A percentile compares a stretch with the other conserved stretches of the same genome.
phyloP scores from a whole-genome alignment of 2,888 invertebrate species.

The Ashinkailepas kermadecensis region DNA sequence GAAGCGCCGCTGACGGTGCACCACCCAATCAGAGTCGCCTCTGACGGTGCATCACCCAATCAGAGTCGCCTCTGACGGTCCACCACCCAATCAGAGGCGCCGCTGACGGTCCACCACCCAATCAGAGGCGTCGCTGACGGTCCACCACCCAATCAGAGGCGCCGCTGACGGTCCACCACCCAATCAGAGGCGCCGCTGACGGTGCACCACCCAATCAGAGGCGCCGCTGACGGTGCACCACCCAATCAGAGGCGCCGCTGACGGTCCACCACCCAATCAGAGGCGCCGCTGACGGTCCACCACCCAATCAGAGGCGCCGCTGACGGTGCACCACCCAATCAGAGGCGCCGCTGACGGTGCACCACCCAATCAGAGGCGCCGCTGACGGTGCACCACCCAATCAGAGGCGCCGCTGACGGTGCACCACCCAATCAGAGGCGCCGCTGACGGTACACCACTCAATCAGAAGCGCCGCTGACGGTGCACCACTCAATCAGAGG shows the following conservation, averaged over 20 bases:
- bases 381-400: neutral
- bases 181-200: neutral
- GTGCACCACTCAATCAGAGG: no score
- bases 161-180: no score
- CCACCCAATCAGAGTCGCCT: neutral
- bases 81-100: no score
- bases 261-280: no score
- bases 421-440: slow-evolving; percentile 16
- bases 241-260: slow-evolving; percentile 18
- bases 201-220: neutral
- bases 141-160: neutral
- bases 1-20: neutral
- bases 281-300: no score
- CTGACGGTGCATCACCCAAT: neutral
- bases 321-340: neutral
- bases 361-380: neutral
- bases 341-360: no score
- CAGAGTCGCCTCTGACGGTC: neutral
- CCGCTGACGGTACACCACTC: no score
- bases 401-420: neutral
- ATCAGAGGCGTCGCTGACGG: no score
- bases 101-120: no score
- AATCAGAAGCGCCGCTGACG: no score
- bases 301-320: no score
- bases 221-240: neutral